Evolutionary conservation across 2,888 invertebrate species (phyloP), one percentile per base, ranked within the genome.

Genomic region (Acleris cristana): DNA sequence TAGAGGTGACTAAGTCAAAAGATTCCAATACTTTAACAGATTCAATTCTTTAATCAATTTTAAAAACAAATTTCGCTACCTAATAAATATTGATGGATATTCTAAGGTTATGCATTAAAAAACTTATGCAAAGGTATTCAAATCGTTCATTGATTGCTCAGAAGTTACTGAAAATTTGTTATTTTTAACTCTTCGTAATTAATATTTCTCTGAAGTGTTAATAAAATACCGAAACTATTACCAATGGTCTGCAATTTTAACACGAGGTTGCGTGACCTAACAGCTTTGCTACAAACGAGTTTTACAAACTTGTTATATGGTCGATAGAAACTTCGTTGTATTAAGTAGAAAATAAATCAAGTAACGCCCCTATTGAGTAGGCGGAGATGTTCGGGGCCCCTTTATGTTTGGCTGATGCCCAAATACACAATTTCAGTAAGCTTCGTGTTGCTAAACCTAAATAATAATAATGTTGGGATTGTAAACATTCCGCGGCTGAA

Each of bases 321-420:
- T 56, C 44, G 66, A 52, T 52, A 52, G 52, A 40, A 66, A 65
- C 65, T 65, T 65, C 52, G 60, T 49, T 44, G 61, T 66, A 66
- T 66, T 62, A 66, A 61, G 52, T 61, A 57, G 56, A 34, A 45
- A 23, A 66, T 66, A 66, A 66, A 66, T 66, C 66, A 66, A 51
- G 56, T 26, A 65, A 45, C 65, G 49, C 60, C 66, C 61, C 21
- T 51, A 62, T 66, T 45, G 45, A 30, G 45, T 62, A 51, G 61
- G 61, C 56, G 56, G 56, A 56, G 49, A 56, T 61, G 44, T 52
- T 44, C 21, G 21, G 52, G 18, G 18, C 34, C 45, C 23, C 34
- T 14, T 62, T 52, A 62, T 65, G 60, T 61, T 61, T 61, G 52
- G 61, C 55, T 21, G 1, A 21, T 40, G 56, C 61, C 45, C n/a